Conservation (phyloP, 2,888 invertebrate genomes). For the Lamellibrachia satsuma region DNA sequence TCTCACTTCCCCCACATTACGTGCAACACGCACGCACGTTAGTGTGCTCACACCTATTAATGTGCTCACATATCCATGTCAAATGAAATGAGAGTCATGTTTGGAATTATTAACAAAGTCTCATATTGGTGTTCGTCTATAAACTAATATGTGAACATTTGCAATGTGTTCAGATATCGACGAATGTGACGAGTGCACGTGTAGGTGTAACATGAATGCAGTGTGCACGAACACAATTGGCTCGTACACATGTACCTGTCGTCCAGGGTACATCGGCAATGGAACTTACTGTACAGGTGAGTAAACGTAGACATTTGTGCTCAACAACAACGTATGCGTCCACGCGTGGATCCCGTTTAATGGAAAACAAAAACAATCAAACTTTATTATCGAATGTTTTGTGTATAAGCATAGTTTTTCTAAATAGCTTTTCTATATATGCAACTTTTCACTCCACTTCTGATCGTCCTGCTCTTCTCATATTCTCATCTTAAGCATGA, state of each 20-base stretch:
- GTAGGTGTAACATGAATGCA: conserved; percentile 25
- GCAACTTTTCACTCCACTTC: too few species aligned
- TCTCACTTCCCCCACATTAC: too few species aligned
- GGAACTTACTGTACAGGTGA: background rate
- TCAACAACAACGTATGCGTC: background rate
- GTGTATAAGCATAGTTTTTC: too few species aligned
- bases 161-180: conserved; percentile 28
- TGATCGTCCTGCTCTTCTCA: too few species aligned
- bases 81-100: too few species aligned
- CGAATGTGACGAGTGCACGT: conserved; percentile 26
- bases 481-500: too few species aligned
- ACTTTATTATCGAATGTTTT: too few species aligned
- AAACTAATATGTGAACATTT: too few species aligned
- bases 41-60: background rate
- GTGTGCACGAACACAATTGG: conserved; percentile 20
- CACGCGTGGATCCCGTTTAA: background rate
- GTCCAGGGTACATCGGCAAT: background rate
- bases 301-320: background rate
- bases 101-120: too few species aligned
- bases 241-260: conserved; percentile 12
- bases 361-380: too few species aligned
- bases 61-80: background rate
- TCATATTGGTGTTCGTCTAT: too few species aligned
- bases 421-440: too few species aligned
- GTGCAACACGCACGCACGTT: background rate